A percentile compares a stretch with the other conserved stretches of the same genome.
Evolutionary conservation across 2,113 vertebrate species (phyloP).

Genomic region (Zosterops borbonicus): DNA sequence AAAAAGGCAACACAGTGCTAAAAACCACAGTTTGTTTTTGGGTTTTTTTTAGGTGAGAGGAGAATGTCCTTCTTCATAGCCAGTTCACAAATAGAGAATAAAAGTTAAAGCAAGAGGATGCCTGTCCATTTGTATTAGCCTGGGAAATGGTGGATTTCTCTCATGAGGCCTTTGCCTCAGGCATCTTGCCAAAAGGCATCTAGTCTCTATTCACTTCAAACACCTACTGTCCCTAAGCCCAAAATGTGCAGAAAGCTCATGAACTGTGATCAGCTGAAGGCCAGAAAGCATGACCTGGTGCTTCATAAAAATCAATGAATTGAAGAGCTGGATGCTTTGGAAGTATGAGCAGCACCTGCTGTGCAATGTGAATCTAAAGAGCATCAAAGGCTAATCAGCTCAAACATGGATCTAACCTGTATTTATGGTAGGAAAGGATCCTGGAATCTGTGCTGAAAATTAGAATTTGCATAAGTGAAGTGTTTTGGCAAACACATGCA

Average conservation of each 20-base stretch:
- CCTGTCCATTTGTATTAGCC: background rate
- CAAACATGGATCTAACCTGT: background rate
- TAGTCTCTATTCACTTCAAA: background rate
- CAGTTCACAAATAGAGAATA: background rate
- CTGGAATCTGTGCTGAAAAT: background rate
- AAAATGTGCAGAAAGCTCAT: background rate
- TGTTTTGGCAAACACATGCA: background rate
- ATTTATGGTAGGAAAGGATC: background rate
- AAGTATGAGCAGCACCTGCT: background rate
- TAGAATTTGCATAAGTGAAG: background rate
- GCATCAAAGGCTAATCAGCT: background rate
- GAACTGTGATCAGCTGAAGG: slow-evolving; percentile 16
- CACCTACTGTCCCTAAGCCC: background rate
- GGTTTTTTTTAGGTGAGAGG: background rate
- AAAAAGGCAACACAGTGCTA: background rate
- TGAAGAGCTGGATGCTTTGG: background rate
- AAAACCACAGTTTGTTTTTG: background rate
- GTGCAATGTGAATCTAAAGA: background rate
- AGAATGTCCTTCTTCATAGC: background rate
- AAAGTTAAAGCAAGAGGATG: background rate
- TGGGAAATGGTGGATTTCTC: slow-evolving; percentile 8
- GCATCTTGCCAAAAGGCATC: slow-evolving; percentile 11
- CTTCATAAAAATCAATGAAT: background rate
- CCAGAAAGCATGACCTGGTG: background rate
- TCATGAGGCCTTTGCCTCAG: background rate